These are phyloP conservation scores for Cremastobaeus sp. DNA, from an alignment of 2,888 invertebrate genomes.

Conservation along the genomic window DNA sequence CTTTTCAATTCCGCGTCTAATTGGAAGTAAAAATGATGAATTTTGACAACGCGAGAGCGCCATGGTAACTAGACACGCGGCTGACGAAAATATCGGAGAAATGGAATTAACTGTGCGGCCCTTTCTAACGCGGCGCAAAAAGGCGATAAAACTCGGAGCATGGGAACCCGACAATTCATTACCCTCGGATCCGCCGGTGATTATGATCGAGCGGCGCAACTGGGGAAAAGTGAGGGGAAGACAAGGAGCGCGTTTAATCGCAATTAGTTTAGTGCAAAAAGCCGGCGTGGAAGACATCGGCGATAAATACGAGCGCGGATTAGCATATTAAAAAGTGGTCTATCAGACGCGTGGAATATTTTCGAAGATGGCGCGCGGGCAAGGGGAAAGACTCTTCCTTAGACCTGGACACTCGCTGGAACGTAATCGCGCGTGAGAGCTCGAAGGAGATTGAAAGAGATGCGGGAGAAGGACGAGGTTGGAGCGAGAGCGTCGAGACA, in stretches of 20 bases:
- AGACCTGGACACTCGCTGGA: constrained; percentile 36
- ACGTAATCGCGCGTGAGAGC: constrained; percentile 57
- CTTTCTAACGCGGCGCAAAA: constrained; percentile 9
- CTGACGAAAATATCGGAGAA: constrained; percentile 13
- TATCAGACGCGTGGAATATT: constrained; percentile 32
- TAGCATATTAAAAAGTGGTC: constrained; percentile 23
- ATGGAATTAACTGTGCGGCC: constrained; percentile 8
- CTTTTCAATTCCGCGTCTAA: too few species aligned
- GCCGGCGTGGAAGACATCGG: too few species aligned
- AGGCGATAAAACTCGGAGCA: constrained; percentile 4
- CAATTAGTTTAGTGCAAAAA: too few species aligned
- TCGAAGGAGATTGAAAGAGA: constrained; percentile 39
- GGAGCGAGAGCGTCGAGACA: constrained; percentile 38
- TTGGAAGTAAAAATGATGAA: too few species aligned
- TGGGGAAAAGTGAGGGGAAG: too few species aligned
- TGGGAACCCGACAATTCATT: constrained; percentile 11
- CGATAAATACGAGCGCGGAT: constrained; percentile 7
- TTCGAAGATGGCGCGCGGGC: constrained; percentile 3
- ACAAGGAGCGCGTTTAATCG: too few species aligned
- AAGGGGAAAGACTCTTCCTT: constrained; percentile 34
- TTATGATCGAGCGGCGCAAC: not conserved
- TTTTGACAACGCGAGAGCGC: too few species aligned
- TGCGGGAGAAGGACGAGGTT: constrained; percentile 12
- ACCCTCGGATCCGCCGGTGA: not conserved
- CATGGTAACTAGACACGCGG: constrained; percentile 16